These are phyloP conservation scores for Calidris pygmaea DNA, from an alignment of 2,113 vertebrate genomes.

Conservation along the genomic window DNA sequence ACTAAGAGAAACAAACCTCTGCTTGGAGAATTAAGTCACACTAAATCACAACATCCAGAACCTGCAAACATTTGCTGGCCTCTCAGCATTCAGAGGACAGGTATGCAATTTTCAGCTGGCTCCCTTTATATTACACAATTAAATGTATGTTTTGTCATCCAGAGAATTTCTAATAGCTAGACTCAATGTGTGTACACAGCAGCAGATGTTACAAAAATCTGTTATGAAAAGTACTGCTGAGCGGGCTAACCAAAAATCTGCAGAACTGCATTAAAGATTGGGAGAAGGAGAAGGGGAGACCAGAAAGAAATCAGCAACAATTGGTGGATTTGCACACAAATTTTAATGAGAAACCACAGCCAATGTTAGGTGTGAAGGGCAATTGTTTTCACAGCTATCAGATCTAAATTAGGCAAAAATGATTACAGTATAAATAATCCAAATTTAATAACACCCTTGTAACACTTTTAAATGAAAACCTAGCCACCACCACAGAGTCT, in stretches of 20 bases:
- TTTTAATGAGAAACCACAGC: neutral
- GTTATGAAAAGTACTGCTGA: neutral
- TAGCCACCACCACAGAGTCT: neutral
- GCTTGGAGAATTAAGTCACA: neutral
- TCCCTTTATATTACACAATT: neutral
- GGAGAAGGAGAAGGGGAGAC: neutral
- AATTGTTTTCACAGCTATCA: neutral
- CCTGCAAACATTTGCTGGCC: neutral
- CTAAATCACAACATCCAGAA: neutral
- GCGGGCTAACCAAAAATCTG: neutral
- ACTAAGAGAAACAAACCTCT: neutral
- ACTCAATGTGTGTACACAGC: neutral
- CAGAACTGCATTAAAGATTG: neutral
- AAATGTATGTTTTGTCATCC: neutral
- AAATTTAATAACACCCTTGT: neutral
- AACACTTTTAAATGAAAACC: neutral
- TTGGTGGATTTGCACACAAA: neutral
- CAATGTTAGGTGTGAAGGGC: neutral
- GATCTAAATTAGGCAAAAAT: neutral
- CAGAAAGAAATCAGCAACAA: neutral
- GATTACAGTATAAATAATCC: neutral
- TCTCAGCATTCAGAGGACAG: neutral
- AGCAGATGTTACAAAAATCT: neutral
- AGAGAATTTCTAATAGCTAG: neutral
- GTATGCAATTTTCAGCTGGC: neutral